Evolutionary conservation across 1,140 invertebrate species (phyloP), one percentile per base, ranked within the genome.

Genomic region (Dendroctonus valens): DNA sequence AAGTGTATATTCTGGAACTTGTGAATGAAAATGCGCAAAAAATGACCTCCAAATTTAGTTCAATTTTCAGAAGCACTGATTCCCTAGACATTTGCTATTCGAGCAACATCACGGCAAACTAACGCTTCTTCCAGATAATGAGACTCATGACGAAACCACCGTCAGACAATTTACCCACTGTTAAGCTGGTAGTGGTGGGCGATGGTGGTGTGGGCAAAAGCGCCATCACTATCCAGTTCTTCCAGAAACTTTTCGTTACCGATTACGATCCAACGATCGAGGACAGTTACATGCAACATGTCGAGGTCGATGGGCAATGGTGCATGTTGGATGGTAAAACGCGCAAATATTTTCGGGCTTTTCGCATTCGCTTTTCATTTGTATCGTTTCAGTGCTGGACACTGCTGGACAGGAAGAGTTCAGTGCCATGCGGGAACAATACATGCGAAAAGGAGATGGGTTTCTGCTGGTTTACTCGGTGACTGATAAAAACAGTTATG

Each of bases 361-460:
- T n/a, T 46, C 12, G 7, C 15, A 60, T 49, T 40, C 38, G 41
- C 54, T 26, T 3, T 40, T 12, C 46, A 55, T 46, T 46, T 46
- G 8, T 12, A 51, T 51, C 7, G 9, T 41, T 80, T 51, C 75
- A 91, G 91, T 97, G 37, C 80, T 96, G 60, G 93, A 96, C 76
- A 97, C 94, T 41, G 94, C 93, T 41, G 94, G 93, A 5, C 94
- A 96, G 81, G 94, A 96, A 75, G 93, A 96, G 82, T 96, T 96
- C 79, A 92, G 90, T 76, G 92, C 93, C 9, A 95, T 96, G 93
- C 82, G 93, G 69, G 94, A 97, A 80, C 94, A 96, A 80, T 96
- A 96, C 76, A 94, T 96, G 91, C 82, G 93, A 69, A 94, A 95
- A 81, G 94, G 94, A 37, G 93, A 96, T 79, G 94, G 94, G n/a